Base-by-base conservation (phyloP, 2,797 vertebrate genomes). In the Enteromius fasciolatus region DNA sequence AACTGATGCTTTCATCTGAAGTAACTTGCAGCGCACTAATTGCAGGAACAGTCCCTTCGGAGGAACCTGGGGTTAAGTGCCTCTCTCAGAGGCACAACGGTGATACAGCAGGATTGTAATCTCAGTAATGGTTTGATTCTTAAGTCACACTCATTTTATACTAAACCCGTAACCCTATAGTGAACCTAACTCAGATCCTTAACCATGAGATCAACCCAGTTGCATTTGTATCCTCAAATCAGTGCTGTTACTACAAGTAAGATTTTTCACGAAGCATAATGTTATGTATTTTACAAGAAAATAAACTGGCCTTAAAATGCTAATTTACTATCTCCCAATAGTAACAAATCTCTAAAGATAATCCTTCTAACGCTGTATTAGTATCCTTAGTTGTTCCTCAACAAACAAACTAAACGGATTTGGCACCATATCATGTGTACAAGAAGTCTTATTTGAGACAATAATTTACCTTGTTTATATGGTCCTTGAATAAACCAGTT, bases 401-500 rank as follows among this genome's bases (percentile, higher is more conserved):
- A 61, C 12, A 66, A 52, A 28, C 31, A 52, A 64, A 61, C 12
- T 15, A 70, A 36, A 59, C 7, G 8, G 15, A 54, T 79, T 50
- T 28, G 2, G 3, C 52, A 70, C 28, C 20, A 50, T 46, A 69
- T 78, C 63, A 70, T 61, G 67, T 57, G 52, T 36, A 54, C 63
- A 78, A 66, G n/a, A 78, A 70, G 77, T 74, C 66, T 74, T 78
- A 50, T 83, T 28, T 80, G 28, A 68, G 41, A 72, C 78, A 81
- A 64, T 86, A 28, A 78, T 83, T 80, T 78, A 59, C 61, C 72
- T 84, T 23, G 33, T 86, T 86, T 68, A 33, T 52, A 59, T 20
- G 8, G 80, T 66, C 78, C 50, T 76, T 75, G 80, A 83, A 84
- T 81, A 80, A 86, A 77, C 57, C 80, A 77, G 76, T 77, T 81